Base-by-base conservation (phyloP, 2,113 vertebrate genomes). In the Percopsis transmontana region DNA sequence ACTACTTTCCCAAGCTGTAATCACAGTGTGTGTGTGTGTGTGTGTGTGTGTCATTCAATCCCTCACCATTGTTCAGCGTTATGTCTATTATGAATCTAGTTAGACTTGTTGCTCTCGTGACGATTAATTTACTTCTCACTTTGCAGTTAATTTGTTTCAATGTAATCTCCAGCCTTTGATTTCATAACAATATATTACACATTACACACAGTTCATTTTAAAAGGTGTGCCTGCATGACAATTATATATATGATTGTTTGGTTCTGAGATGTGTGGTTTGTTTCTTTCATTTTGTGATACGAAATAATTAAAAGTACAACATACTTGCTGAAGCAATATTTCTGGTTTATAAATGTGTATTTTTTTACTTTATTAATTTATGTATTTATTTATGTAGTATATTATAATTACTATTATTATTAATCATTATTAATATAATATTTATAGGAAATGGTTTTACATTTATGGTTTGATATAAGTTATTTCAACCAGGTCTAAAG, bases 1-100 rank as follows among this genome's bases (percentile, higher is more conserved):
- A 90, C 87, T 83, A 88, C 83, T 90, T 91, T 90, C 82, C 81
- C 79, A 79, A 86, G 79, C 78, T 74, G 79, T 84, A 91, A 88
- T 89, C 85, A 89, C 73, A 73, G 33, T 42, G 74, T 63, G 38
- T 41, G 38, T 41, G 38, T 15, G 16, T 41, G 38, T 58, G n/a
- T 58, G 38, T 19, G n/a, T 21, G 18, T 58, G 56, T 42, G 16
- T 42, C 2, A 14, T 72, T 66, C 81, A 77, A 80, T 81, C 59
- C 81, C 82, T 75, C 81, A 84, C 76, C 85, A 85, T 68, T 85
- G 81, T 81, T 80, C 85, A 84, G 79, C 84, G 83, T 81, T 14
- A 81, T 85, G 85, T 85, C 77, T 84, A 77, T 90, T 87, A 84
- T 69, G 74, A 84, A 79, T 84, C 66, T 62, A 68, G 72, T 79